Conservation (phyloP, 2,113 vertebrate genomes). For the Antechinus stuartii region DNA sequence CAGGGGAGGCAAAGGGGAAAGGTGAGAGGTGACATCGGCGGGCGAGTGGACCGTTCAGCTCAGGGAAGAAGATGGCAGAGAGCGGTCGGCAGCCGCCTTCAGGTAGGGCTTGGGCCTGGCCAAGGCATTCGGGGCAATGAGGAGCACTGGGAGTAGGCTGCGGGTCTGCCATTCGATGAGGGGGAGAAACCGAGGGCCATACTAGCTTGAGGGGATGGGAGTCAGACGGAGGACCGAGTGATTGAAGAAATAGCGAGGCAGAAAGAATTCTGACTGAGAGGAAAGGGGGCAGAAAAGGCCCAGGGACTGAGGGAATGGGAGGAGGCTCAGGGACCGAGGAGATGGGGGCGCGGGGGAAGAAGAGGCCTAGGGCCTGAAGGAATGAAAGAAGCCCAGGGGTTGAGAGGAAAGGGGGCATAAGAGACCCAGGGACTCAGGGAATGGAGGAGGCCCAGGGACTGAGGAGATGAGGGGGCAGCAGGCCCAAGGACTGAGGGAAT, state of each 20-base stretch:
- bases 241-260: not conserved
- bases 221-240: not conserved
- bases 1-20: conserved; percentile 74
- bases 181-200: not conserved
- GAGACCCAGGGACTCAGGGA: not conserved
- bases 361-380: conserved; percentile 11
- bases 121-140: accelerated
- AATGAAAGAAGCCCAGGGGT: not conserved
- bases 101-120: conserved; percentile 74
- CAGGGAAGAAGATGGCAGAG: conserved; percentile 89
- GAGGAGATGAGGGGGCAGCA: not conserved
- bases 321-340: no score
- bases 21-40: conserved; percentile 44
- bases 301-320: not conserved
- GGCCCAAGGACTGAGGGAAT: not conserved
- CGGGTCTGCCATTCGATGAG: not conserved
- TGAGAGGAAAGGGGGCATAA: not conserved
- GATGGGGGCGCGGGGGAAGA: not conserved
- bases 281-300: not conserved
- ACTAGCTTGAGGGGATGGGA: not conserved
- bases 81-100: conserved; percentile 83
- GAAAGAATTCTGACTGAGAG: not conserved
- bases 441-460: accelerated
- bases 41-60: conserved; percentile 53
- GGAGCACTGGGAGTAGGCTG: not conserved